These are phyloP conservation scores for Cariama cristata DNA, from an alignment of 2,113 vertebrate species.

Conservation along the genomic window DNA sequence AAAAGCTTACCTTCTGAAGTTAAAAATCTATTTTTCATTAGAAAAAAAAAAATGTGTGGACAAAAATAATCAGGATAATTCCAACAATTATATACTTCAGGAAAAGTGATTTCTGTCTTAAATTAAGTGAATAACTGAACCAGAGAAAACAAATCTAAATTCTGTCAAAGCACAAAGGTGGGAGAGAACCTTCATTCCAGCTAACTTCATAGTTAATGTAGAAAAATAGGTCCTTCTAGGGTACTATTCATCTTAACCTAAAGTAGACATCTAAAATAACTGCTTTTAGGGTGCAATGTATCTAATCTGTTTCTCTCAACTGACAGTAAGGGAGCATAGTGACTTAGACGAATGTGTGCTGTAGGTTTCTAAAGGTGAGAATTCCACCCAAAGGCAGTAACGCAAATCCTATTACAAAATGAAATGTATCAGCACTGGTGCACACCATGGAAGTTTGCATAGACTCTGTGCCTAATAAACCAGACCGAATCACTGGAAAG, in stretches of 20 bases:
- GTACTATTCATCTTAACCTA: neutral
- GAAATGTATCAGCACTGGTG: neutral
- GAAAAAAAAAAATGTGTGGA: neutral
- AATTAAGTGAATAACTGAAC: neutral
- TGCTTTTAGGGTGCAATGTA: neutral
- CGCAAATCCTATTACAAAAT: neutral
- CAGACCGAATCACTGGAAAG: neutral
- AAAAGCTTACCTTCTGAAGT: neutral
- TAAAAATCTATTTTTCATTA: neutral
- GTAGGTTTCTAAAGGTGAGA: neutral
- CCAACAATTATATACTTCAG: neutral
- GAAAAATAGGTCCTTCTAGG: neutral
- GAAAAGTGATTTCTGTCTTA: neutral
- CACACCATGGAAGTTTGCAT: neutral
- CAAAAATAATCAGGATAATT: neutral
- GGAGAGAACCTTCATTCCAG: neutral
- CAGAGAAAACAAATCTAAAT: neutral
- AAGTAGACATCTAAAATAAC: neutral
- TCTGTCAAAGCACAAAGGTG: neutral
- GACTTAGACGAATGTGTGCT: neutral
- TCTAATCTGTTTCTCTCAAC: neutral
- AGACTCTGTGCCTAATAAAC: neutral
- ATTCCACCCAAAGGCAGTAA: neutral
- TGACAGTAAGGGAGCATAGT: neutral
- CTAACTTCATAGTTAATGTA: neutral